phyloP scores from a whole-genome alignment of 2,797 vertebrate genomes.

The Hemibagrus guttatus region DNA sequence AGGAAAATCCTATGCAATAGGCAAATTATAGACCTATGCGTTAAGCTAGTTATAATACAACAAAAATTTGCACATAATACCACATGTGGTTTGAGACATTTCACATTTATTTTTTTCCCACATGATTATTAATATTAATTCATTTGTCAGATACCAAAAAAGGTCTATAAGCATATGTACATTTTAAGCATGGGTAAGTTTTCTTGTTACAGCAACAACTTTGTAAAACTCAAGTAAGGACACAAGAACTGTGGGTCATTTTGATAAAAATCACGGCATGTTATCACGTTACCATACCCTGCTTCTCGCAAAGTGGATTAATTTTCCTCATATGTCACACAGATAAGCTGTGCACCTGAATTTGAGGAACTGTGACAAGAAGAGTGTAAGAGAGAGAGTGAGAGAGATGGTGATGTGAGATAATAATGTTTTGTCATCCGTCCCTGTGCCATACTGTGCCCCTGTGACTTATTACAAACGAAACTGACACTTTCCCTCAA shows the following conservation, averaged over 20 bases:
- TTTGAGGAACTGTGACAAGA: conserved; percentile 38
- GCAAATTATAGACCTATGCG: too few relatives aligned
- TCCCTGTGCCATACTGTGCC: conserved; percentile 56
- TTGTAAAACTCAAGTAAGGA: conserved; percentile 14
- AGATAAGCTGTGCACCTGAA: conserved; percentile 55
- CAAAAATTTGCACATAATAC: too few relatives aligned
- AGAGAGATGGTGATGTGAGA: conserved; percentile 60
- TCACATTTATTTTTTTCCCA: not conserved
- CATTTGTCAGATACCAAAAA: not conserved
- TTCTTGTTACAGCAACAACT: conserved; percentile 4
- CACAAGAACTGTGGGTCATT: conserved; percentile 19
- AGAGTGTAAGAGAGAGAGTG: not conserved
- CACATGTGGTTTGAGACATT: not conserved
- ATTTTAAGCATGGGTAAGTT: not conserved
- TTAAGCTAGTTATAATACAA: too few relatives aligned
- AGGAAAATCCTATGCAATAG: not conserved
- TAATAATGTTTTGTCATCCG: conserved; percentile 69
- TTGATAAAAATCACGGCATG: conserved; percentile 13
- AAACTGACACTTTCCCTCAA: conserved; percentile 66
- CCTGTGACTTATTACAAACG: conserved; percentile 63
- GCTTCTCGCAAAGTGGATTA: conserved; percentile 36
- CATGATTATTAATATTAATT: not conserved
- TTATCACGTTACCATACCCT: not conserved
- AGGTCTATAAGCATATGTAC: not conserved
- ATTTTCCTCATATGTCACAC: conserved; percentile 38